A percentile compares a stretch with the other conserved stretches of the same genome.
These are phyloP conservation scores for Capitella teleta DNA, from an alignment of 1,140 invertebrate genomes.

Conservation along the genomic window DNA sequence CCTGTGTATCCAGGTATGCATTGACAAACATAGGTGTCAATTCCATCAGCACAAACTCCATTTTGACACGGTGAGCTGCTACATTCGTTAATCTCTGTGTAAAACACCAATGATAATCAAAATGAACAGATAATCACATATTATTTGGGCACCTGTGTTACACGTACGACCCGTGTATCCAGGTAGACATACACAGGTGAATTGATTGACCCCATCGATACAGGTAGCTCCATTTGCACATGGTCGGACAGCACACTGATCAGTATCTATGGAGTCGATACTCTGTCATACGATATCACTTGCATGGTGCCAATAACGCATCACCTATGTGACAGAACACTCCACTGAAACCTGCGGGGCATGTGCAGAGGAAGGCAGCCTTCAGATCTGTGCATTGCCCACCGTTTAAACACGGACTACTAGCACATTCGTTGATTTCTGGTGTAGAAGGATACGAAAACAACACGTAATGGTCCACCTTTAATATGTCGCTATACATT, in stretches of 20 bases:
- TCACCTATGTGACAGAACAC: slow-evolving; percentile 3
- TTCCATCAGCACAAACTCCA: no score
- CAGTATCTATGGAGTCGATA: no score
- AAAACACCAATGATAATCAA: neutral
- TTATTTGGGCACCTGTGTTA: no score
- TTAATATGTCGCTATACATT: no score
- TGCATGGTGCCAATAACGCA: no score
- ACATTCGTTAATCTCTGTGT: slow-evolving; percentile 1
- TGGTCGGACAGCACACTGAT: neutral
- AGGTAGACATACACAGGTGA: neutral
- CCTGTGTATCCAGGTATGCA: no score
- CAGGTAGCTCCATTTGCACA: neutral
- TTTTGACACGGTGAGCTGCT: no score
- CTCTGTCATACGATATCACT: no score
- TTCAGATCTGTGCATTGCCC: neutral
- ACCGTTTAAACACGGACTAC: slow-evolving; percentile 6
- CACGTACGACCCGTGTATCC: neutral
- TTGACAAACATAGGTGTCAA: no score
- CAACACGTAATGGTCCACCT: no score
- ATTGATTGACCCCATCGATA: neutral
- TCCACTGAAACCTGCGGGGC: slow-evolving; percentile 1
- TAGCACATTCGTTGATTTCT: slow-evolving; percentile 2
- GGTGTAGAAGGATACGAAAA: slow-evolving; percentile 1
- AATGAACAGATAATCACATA: no score
- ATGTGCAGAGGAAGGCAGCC: slow-evolving; percentile 2